Conservation (phyloP, 2,797 vertebrate species). For the Tamandua tetradactyla region DNA sequence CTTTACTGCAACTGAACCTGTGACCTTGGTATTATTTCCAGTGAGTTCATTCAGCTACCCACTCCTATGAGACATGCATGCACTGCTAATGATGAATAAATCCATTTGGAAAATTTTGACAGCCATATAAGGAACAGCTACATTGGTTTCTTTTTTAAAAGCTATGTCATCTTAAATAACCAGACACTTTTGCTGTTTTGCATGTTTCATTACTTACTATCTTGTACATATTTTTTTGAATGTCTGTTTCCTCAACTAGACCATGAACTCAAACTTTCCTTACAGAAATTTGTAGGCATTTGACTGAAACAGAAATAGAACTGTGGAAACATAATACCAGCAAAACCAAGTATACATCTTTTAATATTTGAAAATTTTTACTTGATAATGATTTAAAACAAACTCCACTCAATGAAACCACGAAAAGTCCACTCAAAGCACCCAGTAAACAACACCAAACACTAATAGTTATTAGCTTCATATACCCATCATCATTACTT, state of each 20-base stretch:
- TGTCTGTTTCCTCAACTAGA: not conserved
- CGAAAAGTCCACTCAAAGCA: not conserved
- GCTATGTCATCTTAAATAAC: slow-evolving; percentile 8
- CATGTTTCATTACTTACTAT: slow-evolving; percentile 20
- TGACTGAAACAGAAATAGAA: slow-evolving; percentile 31
- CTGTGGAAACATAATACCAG: not conserved
- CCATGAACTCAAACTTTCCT: not conserved
- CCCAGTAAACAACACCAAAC: not conserved
- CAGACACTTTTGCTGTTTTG: slow-evolving; percentile 16
- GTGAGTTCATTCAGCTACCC: slow-evolving; percentile 17
- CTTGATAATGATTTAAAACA: slow-evolving; percentile 31
- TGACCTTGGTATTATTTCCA: slow-evolving; percentile 8
- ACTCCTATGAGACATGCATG: not conserved
- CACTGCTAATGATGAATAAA: slow-evolving; percentile 30
- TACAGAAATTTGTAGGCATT: not conserved
- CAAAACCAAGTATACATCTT: slow-evolving; percentile 36
- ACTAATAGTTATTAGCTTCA: slow-evolving; percentile 34
- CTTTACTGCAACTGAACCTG: slow-evolving; percentile 5
- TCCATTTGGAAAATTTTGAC: slow-evolving; percentile 41
- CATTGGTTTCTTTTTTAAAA: slow-evolving; percentile 25
- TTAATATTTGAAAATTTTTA: slow-evolving; percentile 43
- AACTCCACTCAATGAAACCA: slow-evolving; percentile 50
- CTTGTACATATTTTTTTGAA: slow-evolving; percentile 23
- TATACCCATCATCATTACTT: not conserved
- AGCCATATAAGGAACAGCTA: not conserved